A percentile compares a stretch with the other conserved stretches of the same genome.
Conservation (phyloP, 2,797 vertebrate genomes). For the Serranus cabrilla region DNA sequence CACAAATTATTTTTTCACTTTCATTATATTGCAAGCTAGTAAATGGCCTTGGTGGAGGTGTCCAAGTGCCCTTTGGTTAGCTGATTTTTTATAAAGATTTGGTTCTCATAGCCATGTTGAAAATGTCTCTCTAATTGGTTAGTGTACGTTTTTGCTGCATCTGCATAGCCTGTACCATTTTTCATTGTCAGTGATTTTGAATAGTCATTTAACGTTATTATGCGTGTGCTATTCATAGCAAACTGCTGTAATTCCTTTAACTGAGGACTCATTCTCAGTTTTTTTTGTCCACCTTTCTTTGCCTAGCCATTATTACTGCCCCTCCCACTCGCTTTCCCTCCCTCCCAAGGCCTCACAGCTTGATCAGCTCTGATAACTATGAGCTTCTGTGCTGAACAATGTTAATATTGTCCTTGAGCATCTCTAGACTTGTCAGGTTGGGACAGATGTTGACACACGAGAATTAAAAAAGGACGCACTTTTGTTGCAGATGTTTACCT, state of each 20-base stretch:
- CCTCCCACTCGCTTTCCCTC: constrained; percentile 28
- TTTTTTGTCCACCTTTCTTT: constrained; percentile 47
- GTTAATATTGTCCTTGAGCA: constrained; percentile 28
- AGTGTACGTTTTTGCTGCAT: background rate
- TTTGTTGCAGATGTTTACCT: constrained; percentile 16
- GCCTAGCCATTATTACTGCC: constrained; percentile 41
- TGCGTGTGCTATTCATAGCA: constrained; percentile 65
- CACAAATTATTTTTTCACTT: too few species aligned
- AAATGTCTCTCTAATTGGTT: background rate
- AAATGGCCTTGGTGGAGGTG: too few species aligned
- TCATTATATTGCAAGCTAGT: background rate
- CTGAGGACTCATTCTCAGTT: constrained; percentile 35
- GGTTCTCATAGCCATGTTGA: background rate
- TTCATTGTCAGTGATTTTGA: constrained; percentile 33
- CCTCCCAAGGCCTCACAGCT: constrained; percentile 40
- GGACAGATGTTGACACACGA: constrained; percentile 21
- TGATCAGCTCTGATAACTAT: constrained; percentile 59
- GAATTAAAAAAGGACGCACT: constrained; percentile 20
- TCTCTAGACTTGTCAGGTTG: constrained; percentile 51
- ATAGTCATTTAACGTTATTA: constrained; percentile 57
- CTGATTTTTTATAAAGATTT: background rate
- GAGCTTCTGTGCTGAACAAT: constrained; percentile 46
- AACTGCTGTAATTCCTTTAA: constrained; percentile 58
- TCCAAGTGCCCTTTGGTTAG: too few species aligned
- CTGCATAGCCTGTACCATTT: background rate